Base-by-base conservation (phyloP, 1,140 invertebrate species). In the Drosophila lacteicornis region DNA sequence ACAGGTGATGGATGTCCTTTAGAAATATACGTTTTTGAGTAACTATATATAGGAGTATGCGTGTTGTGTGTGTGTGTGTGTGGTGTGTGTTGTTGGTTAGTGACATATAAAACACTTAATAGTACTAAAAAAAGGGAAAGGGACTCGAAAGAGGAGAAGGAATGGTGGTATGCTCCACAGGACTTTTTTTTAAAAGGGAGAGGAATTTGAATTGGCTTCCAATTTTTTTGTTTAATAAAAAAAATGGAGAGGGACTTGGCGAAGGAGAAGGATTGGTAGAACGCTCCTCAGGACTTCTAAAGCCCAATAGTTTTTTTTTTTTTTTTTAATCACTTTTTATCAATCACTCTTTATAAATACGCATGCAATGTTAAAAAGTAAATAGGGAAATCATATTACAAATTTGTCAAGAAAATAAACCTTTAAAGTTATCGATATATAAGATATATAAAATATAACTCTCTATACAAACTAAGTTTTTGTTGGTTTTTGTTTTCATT, bases 391-490 rank as follows among this genome's bases (percentile, higher is more conserved):
- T 70, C 68, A 78, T 84, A 60, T 80, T 70, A 66, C 47, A 63
- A 63, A 57, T 45, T 36, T 25, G 43, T 46, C 46, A 60, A 45
- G 57, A 30, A 53, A 47, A 46, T 19, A 55, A 55, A 38, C 3
- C 7, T 45, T 46, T 50, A 66, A 40, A 42, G 33, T 56, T 61
- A 40, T 78, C 19, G 50, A 57, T 65, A 58, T 56, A 59, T 66
- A 77, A 86, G 73, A 86, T 65, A 77, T 67, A 59, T 66, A 77
- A 86, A 76, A 86, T 65, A 77, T 67, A 77, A 30, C 79, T 85
- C 80, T 86, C 80, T 86, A 82, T 86, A 85, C 79, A 86, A 81
- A 79, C 75, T 65, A 86, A 68, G 51, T 85, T 76, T 53, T 71
- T 30, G 27, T 58, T 63, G 11, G 69, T 73, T 30, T 74, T 67